Percentiles rank a stretch among this genome's conserved stretches.
Evolutionary conservation across 2,797 vertebrate species (phyloP).

Genomic region (Trematomus bernacchii): DNA sequence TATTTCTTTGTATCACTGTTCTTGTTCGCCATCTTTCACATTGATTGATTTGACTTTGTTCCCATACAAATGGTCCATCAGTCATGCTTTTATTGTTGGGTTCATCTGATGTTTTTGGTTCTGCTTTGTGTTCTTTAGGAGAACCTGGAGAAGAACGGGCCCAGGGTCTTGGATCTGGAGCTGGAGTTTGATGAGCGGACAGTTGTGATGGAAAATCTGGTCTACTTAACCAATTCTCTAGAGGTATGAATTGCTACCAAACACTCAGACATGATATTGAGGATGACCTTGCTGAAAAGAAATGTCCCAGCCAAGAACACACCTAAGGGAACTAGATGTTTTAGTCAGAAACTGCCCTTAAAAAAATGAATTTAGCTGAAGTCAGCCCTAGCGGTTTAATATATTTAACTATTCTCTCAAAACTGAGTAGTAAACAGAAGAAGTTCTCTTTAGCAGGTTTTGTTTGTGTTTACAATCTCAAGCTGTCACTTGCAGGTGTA

Average conservation of each 20-base stretch:
- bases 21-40: not conserved
- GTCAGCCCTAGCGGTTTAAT: not conserved
- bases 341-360: not conserved
- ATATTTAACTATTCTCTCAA: not conserved
- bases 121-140: constrained; percentile 83
- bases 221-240: constrained; percentile 95
- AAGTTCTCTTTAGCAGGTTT: not conserved
- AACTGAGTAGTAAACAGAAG: constrained; percentile 7
- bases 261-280: not conserved
- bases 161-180: constrained; percentile 92
- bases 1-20: not conserved
- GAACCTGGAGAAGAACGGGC: constrained; percentile 94
- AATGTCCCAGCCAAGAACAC: not conserved
- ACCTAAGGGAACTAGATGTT: not conserved
- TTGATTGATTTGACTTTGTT: too few relatives aligned
- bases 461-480: constrained; percentile 14
- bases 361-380: not conserved
- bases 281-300: not conserved
- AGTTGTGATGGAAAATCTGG: constrained; percentile 94
- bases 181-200: constrained; percentile 96
- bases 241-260: constrained; percentile 83
- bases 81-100: not conserved
- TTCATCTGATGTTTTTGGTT: not conserved
- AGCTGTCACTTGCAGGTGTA: constrained; percentile 11
- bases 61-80: not conserved